A percentile compares a stretch with the other conserved stretches of the same genome.
Conservation (phyloP, 2,113 vertebrate species). For the Jaculus jaculus region DNA sequence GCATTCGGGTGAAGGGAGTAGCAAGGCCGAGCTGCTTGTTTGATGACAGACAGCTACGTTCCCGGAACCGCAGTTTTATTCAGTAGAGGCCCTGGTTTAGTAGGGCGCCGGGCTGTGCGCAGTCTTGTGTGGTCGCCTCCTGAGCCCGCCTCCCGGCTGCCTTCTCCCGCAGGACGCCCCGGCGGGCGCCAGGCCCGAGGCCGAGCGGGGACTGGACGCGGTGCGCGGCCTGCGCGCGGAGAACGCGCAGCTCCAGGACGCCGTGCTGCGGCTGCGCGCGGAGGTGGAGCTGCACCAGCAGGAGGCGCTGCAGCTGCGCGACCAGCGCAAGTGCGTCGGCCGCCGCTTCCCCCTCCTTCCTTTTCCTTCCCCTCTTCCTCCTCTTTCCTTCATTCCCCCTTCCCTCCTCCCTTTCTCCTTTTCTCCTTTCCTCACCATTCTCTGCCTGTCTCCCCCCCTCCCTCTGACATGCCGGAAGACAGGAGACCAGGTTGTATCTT, state of each 20-base stretch:
- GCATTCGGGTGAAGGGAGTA: too few relatives aligned
- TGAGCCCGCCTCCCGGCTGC: background rate
- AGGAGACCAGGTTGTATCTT: background rate
- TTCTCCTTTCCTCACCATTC: too few relatives aligned
- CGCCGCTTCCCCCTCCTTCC: background rate
- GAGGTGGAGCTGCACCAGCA: constrained; percentile 88
- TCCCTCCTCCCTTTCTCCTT: background rate
- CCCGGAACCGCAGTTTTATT: background rate
- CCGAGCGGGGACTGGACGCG: constrained; percentile 88
- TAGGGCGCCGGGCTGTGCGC: too few relatives aligned
- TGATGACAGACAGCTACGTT: background rate
- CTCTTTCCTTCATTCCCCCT: too few relatives aligned
- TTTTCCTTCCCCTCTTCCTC: background rate
- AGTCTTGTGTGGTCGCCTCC: background rate
- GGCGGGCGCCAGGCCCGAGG: constrained; percentile 85
- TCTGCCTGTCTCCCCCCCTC: too few relatives aligned
- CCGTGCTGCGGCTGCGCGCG: constrained; percentile 83
- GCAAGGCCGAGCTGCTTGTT: background rate
- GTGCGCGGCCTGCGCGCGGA: constrained; percentile 88
- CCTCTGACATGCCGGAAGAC: background rate
- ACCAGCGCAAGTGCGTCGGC: constrained; percentile 85
- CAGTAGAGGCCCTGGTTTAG: too few relatives aligned
- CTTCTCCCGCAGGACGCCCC: constrained; percentile 86
- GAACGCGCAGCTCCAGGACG: constrained; percentile 88
- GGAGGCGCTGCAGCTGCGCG: constrained; percentile 88